Evolutionary conservation across 2,113 vertebrate species (phyloP).

Genomic region (Cyprinodon tularosa): DNA sequence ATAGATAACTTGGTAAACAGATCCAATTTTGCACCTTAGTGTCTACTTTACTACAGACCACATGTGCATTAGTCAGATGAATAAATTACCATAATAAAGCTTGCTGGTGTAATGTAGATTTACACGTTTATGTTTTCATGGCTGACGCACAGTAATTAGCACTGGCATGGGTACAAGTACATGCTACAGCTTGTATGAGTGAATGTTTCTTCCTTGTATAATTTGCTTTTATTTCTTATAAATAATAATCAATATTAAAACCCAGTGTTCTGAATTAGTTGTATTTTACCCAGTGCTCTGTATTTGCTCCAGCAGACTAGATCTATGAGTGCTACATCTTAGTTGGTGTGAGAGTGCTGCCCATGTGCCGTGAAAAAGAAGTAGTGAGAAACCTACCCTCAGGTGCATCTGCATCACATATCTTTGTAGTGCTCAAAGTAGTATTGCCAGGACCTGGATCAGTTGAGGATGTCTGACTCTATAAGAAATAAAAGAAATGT

Average conservation of each 20-base stretch:
- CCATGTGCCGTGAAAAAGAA: conserved; percentile 21
- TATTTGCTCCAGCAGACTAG: conserved; percentile 25
- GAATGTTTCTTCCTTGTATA: conserved; percentile 65
- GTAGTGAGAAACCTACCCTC: conserved; percentile 83
- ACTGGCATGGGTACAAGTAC: conserved; percentile 58
- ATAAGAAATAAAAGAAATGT: conserved; percentile 23
- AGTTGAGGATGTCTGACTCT: conserved; percentile 51
- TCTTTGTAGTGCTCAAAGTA: conserved; percentile 77
- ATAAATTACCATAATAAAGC: conserved; percentile 51
- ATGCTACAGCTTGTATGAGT: conserved; percentile 46
- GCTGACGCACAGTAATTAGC: conserved; percentile 56
- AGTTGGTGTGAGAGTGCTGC: conserved; percentile 41
- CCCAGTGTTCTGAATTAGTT: conserved; percentile 28
- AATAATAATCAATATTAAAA: conserved; percentile 42
- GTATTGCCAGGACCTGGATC: conserved; percentile 67
- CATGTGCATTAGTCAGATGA: conserved; percentile 31
- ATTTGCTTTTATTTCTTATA: conserved; percentile 61
- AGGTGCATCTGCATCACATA: conserved; percentile 93
- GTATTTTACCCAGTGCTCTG: conserved; percentile 7
- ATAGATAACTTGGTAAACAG: not conserved
- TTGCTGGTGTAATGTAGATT: conserved; percentile 35
- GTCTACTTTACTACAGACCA: conserved; percentile 1
- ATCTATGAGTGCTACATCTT: conserved; percentile 45
- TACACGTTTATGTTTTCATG: conserved; percentile 51
- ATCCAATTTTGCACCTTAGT: not conserved